Base-by-base conservation (phyloP, 2,113 vertebrate species). In the Forbesichthys papilliferus region DNA sequence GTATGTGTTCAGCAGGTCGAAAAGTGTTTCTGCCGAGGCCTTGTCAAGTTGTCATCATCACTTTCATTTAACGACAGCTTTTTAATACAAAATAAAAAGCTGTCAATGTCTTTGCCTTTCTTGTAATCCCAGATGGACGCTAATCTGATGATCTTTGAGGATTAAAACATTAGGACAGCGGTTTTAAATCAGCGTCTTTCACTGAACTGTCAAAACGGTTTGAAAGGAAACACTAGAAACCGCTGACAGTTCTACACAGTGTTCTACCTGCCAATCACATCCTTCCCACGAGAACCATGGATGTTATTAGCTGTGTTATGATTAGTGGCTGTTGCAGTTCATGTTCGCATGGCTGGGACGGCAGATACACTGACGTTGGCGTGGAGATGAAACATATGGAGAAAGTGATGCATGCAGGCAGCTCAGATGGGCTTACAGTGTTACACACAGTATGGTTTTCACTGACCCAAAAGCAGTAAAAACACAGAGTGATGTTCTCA, bases 1-100 rank as follows among this genome's bases (percentile, higher is more conserved):
- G 68, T 73, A 42, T 79, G 77, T 86, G 83, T 88, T 86, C 48
- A 75, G 82, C 75, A 77, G 79, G 83, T 80, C 85, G 86, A 84
- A 88, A 81, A 78, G 68, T 65, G 72, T 73, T 86, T 79, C 73
- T 78, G 81, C 84, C 85, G 88, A 51, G 55, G 68, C 48, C 69
- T 79, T 88, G 80, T 82, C 84, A 87, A 69, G 67, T 68, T 87
- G 82, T 80, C 82, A 84, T 74, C 74, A 78, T 81, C 80, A 56
- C 68, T 75, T 75, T 74, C 14, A 47, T 78, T 72, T 78, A 42
- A 79, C 68, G 69, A 68, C 55, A 68, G 59, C 78, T 75, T 69
- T 68, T 69, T 70, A 42, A 36, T 7, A 42, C 4, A 34, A 12
- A 71, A 58, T 64, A 27, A 58, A 47, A 59, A 71, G 33, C 48